Conservation (phyloP, 2,888 invertebrate genomes). For the Caenorhabditis afra region DNA sequence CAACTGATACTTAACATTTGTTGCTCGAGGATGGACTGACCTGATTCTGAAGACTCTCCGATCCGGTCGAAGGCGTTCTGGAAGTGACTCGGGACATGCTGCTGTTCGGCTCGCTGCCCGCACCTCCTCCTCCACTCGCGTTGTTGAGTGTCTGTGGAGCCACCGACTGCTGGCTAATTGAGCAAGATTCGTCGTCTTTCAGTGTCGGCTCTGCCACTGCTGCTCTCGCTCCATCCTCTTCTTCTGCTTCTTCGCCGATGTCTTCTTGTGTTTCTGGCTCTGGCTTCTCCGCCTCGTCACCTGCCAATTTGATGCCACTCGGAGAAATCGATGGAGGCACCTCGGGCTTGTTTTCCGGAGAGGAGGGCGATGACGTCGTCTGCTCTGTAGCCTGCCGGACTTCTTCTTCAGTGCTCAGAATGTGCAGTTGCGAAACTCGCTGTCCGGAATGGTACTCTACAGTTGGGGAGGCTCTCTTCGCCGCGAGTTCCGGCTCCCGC, state of each 20-base stretch:
- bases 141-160: conserved; percentile 50
- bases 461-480: conserved; percentile 14
- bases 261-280: conserved; percentile 13
- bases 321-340: conserved; percentile 59
- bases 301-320: conserved; percentile 49
- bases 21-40: conserved; percentile 6
- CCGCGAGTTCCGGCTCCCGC: conserved; percentile 12
- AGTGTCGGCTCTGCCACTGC: conserved; percentile 21
- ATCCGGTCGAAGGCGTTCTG: conserved; percentile 63
- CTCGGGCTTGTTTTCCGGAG: conserved; percentile 50
- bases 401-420: conserved; percentile 57
- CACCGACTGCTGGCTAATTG: conserved; percentile 57
- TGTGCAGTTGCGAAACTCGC: conserved; percentile 52
- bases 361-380: conserved; percentile 39
- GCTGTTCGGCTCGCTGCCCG: conserved; percentile 5
- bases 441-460: conserved; percentile 25
- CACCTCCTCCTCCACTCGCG: conserved; percentile 17
- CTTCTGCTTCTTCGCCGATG: conserved; percentile 15
- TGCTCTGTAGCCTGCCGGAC: conserved; percentile 38
- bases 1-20: not conserved
- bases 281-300: conserved; percentile 24
- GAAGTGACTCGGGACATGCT: conserved; percentile 49
- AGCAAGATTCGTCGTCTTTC: conserved; percentile 53
- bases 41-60: conserved; percentile 63
- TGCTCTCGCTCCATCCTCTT: conserved; percentile 12